Evolutionary conservation across 2,888 invertebrate species (phyloP), one percentile per base, ranked within the genome.

Genomic region (Blastobasis lacticolella): DNA sequence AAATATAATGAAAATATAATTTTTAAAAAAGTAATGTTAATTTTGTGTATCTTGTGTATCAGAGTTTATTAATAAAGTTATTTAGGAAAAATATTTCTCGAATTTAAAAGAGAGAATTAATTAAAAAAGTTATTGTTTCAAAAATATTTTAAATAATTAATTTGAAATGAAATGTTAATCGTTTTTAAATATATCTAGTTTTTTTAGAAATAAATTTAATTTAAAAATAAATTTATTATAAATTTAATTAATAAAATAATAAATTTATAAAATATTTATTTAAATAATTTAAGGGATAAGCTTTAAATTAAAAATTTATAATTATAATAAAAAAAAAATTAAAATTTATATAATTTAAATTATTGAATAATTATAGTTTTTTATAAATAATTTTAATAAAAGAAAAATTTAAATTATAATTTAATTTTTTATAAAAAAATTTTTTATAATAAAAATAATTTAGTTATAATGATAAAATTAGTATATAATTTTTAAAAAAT

Each of bases 11-110:
- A 88, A 88, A 84, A 78, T 73, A 58, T 78, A 78, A 74, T 88
- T 72, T n/a, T 66, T 58, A 49, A 38, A 62, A 79, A 90, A 90
- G 89, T 88, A 90, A 77, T 84, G n/a, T 90, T 90, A 52, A 83
- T 77, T 90, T 89, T 78, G 76, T 88, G 90, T 92, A 92, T 91
- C 91, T 92, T 92, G 91, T 90, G 92, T 92, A 92, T 92, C 90
- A 92, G 91, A 90, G 90, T 89, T 90, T 88, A 90, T 91, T 88
- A 86, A 92, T 63, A 75, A 84, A 73, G 64, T 53, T 66, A 70
- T 70, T 71, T 67, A 71, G 50, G 45, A n/a, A 54, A 54, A 74
- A 78, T 76, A 78, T 75, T 84, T 91, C 87, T 90, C 90, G 90
- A 92, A 90, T 89, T 89, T 82, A 88, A 87, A 89, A 89, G 90